These are phyloP conservation scores for Pempheris klunzingeri DNA, from an alignment of 2,797 vertebrate genomes.

Conservation along the genomic window DNA sequence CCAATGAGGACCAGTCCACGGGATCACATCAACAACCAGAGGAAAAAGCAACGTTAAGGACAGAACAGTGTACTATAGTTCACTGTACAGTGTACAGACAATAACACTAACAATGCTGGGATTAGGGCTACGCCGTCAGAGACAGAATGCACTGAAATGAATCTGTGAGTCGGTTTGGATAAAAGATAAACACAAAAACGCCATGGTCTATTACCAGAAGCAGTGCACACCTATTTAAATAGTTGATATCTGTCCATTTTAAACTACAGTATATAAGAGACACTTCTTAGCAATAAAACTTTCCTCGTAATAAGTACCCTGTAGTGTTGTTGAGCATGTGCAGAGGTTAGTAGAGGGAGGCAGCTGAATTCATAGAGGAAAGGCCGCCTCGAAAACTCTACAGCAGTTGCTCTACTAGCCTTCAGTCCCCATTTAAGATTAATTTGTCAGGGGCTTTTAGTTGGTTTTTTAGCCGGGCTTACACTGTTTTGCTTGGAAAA, in stretches of 20 bases:
- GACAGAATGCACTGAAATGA: no score
- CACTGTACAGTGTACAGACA: slow-evolving; percentile 4
- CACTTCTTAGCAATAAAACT: neutral
- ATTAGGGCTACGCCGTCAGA: no score
- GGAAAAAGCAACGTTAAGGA: slow-evolving; percentile 1
- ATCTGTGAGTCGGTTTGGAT: neutral
- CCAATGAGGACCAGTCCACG: slow-evolving; percentile 37
- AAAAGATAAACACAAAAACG: slow-evolving; percentile 1
- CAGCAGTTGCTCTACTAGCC: slow-evolving; percentile 39
- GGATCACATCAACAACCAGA: slow-evolving; percentile 1
- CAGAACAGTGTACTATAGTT: neutral
- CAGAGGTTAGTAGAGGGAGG: slow-evolving; percentile 18
- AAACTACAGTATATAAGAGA: neutral
- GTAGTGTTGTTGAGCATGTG: slow-evolving; percentile 12
- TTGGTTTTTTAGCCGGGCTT: slow-evolving; percentile 51
- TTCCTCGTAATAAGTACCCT: slow-evolving; percentile 23
- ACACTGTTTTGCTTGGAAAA: slow-evolving; percentile 70
- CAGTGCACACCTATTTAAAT: neutral
- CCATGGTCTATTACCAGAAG: neutral
- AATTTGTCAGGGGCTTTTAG: slow-evolving; percentile 75
- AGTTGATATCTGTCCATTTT: neutral
- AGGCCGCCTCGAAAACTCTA: slow-evolving; percentile 22
- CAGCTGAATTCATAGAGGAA: slow-evolving; percentile 20
- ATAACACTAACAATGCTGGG: slow-evolving; percentile 5
- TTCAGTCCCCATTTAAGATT: slow-evolving; percentile 70